A percentile compares a stretch with the other conserved stretches of the same genome.
Evolutionary conservation across 2,113 vertebrate species (phyloP).

Genomic region (Athene noctua): DNA sequence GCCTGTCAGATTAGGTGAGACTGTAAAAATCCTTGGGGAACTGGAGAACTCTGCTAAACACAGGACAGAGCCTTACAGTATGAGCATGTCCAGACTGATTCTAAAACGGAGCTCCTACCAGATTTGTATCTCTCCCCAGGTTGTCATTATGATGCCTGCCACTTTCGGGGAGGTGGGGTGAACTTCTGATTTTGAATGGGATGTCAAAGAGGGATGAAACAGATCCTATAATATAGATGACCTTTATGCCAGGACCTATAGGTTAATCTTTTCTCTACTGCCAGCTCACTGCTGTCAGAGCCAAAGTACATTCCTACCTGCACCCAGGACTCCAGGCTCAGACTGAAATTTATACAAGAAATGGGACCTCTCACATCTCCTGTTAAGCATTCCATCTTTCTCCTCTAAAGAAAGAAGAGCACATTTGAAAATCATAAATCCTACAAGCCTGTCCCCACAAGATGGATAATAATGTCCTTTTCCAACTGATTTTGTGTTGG

Average conservation of each 20-base stretch:
- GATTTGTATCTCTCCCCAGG: background rate
- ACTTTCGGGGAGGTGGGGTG: background rate
- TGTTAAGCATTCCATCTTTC: background rate
- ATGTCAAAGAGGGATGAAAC: background rate
- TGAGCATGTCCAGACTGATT: background rate
- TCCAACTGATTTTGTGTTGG: background rate
- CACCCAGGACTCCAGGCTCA: background rate
- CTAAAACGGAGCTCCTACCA: background rate
- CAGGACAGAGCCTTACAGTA: background rate
- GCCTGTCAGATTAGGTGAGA: background rate
- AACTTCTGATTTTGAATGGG: background rate
- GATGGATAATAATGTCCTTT: background rate
- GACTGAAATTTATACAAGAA: background rate
- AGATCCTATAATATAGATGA: background rate
- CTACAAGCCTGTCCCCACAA: background rate
- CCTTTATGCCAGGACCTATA: background rate
- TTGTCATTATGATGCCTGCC: background rate
- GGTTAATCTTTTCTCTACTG: background rate
- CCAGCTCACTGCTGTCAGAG: background rate
- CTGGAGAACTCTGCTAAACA: background rate
- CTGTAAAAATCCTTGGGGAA: background rate
- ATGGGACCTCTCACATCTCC: background rate
- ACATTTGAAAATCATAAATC: background rate
- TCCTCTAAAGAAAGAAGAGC: background rate
- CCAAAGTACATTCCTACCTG: background rate